Evolutionary conservation across 2,113 vertebrate species (phyloP).

Genomic region (Platichthys flesus): DNA sequence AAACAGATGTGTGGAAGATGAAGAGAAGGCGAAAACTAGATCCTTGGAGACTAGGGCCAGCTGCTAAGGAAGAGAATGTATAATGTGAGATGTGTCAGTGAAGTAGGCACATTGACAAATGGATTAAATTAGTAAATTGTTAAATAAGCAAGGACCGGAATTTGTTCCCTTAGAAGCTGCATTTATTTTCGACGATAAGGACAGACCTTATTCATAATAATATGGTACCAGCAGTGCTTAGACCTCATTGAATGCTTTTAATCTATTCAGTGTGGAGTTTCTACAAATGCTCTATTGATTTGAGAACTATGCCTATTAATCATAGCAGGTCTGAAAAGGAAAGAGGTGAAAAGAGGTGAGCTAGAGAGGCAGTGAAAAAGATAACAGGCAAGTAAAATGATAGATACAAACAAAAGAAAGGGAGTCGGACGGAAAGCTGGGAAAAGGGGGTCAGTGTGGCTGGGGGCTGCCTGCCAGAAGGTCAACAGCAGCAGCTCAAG

Average conservation of each 20-base stretch:
- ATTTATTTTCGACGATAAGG: constrained; percentile 29
- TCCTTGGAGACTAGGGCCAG: constrained; percentile 50
- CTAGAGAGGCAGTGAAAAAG: constrained; percentile 20
- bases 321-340: constrained; percentile 45
- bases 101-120: constrained; percentile 45
- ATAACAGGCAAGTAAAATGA: constrained; percentile 21
- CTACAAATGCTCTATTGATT: constrained; percentile 80
- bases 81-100: constrained; percentile 23
- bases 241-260: constrained; percentile 52
- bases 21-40: constrained; percentile 44
- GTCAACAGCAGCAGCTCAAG: constrained; percentile 65
- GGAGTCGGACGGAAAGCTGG: constrained; percentile 28
- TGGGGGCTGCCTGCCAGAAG: constrained; percentile 36
- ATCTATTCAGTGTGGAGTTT: constrained; percentile 73
- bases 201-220: constrained; percentile 55
- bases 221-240: constrained; percentile 36
- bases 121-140: constrained; percentile 34
- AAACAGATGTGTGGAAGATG: constrained; percentile 69
- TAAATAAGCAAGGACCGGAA: constrained; percentile 9
- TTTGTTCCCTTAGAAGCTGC: constrained; percentile 2
- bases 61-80: constrained; percentile 46
- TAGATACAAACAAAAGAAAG: constrained; percentile 31
- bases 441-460: constrained; percentile 41
- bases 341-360: constrained; percentile 16
- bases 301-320: constrained; percentile 71